phyloP scores from a whole-genome alignment of 2,888 invertebrate genomes.

The Thymelicus sylvestris region DNA sequence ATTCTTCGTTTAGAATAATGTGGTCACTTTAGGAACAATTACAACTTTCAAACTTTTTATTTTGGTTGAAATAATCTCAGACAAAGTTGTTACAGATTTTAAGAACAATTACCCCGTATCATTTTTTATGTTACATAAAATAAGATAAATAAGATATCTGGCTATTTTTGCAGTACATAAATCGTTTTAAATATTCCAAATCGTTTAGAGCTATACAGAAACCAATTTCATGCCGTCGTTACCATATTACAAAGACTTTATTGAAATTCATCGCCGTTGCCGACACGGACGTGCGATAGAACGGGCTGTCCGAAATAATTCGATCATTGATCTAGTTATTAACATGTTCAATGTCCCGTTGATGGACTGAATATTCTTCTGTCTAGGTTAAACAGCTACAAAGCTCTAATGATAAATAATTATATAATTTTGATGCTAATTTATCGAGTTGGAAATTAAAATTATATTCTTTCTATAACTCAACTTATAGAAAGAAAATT shows the following conservation, averaged over 20 bases:
- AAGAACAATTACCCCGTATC: too few species aligned
- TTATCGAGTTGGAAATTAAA: too few species aligned
- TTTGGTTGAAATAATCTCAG: too few species aligned
- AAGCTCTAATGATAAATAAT: neutral
- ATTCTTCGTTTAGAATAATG: slow-evolving; percentile 56
- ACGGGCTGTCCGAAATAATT: slow-evolving; percentile 15
- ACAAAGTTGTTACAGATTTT: too few species aligned
- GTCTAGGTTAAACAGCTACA: too few species aligned
- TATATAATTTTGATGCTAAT: too few species aligned
- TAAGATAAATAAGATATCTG: neutral
- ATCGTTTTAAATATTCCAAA: slow-evolving; percentile 15
- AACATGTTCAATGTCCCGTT: neutral
- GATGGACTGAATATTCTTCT: neutral
- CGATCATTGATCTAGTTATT: slow-evolving; percentile 6
- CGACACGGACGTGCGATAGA: slow-evolving; percentile 15
- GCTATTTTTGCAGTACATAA: neutral
- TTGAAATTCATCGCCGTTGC: slow-evolving; percentile 29
- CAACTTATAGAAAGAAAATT: too few species aligned
- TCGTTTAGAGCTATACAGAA: slow-evolving; percentile 15
- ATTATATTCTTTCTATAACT: too few species aligned
- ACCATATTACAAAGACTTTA: slow-evolving; percentile 32
- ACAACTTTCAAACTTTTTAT: neutral
- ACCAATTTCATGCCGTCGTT: slow-evolving; percentile 29
- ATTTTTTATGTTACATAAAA: neutral
- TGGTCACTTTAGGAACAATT: slow-evolving; percentile 44